phyloP scores from a whole-genome alignment of 2,888 invertebrate species.

The Clanis bilineata region DNA sequence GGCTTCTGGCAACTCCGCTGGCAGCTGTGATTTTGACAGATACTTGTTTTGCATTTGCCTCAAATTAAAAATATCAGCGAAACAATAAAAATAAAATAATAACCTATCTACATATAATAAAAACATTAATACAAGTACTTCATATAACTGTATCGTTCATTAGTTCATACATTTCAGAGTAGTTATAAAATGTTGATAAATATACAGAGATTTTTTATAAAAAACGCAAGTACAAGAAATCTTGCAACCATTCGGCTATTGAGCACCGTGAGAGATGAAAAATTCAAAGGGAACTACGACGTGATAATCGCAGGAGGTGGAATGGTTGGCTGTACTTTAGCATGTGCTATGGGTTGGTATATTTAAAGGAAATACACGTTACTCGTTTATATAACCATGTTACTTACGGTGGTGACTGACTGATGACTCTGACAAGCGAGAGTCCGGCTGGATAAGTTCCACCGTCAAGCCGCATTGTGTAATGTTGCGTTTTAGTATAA shows the following conservation, averaged over 20 bases:
- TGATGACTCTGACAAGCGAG: no score
- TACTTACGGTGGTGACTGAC: no score
- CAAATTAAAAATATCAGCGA: no score
- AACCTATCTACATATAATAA: no score
- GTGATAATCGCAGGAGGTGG: slow-evolving; percentile 97
- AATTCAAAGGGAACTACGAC: slow-evolving; percentile 85
- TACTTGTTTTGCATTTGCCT: no score
- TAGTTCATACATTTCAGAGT: not conserved
- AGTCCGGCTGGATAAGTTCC: no score
- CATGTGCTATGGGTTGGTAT: slow-evolving; percentile 90
- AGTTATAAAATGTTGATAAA: slow-evolving; percentile 29
- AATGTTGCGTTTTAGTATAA: no score
- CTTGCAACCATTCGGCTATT: slow-evolving; percentile 32
- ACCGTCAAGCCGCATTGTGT: no score
- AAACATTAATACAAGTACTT: not conserved
- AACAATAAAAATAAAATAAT: no score
- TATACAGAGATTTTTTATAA: slow-evolving; percentile 34
- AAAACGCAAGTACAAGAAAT: slow-evolving; percentile 27
- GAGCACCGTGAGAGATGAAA: slow-evolving; percentile 39
- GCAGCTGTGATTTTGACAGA: no score
- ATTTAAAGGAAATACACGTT: not conserved
- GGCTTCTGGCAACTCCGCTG: no score
- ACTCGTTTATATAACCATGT: no score
- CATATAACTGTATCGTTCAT: not conserved
- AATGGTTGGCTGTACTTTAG: slow-evolving; percentile 96